Percentiles rank a stretch among this genome's conserved stretches.
These are phyloP conservation scores for Rhabditophanes sp. DNA, from an alignment of 2,888 invertebrate species.

Conservation along the genomic window DNA sequence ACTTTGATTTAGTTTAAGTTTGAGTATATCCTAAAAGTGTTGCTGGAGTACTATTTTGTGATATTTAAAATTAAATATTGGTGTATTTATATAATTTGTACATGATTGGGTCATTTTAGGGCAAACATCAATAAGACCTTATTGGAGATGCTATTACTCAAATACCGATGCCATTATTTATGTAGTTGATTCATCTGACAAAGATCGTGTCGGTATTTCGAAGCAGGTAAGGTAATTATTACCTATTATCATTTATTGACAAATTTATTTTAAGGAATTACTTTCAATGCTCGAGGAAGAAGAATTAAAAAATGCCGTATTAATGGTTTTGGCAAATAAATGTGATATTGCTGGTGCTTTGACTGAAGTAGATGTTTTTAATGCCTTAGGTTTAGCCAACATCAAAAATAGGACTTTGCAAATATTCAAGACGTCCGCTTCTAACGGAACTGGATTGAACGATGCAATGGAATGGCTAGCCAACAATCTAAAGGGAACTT, in stretches of 20 bases:
- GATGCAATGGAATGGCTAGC: conserved; percentile 92
- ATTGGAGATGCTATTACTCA: conserved; percentile 98
- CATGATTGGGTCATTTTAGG: conserved; percentile 92
- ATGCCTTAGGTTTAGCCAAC: conserved; percentile 79
- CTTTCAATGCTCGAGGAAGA: conserved; percentile 54
- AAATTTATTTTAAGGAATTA: conserved; percentile 47
- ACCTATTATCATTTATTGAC: conserved; percentile 3
- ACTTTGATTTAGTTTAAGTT: too few species aligned
- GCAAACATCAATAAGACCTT: conserved; percentile 87
- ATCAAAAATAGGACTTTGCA: conserved; percentile 93
- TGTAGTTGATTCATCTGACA: conserved; percentile 85
- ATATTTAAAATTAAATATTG: too few species aligned
- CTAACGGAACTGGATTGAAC: conserved; percentile 90
- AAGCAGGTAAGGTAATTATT: conserved; percentile 56
- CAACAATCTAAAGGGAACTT: conserved; percentile 27
- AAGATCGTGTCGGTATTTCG: conserved; percentile 93
- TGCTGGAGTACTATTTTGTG: too few species aligned
- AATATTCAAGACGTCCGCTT: conserved; percentile 91
- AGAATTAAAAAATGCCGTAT: conserved; percentile 79
- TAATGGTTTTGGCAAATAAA: conserved; percentile 93
- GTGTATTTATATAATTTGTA: conserved; percentile 1
- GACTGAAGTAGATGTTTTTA: conserved; percentile 83
- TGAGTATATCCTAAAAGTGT: too few species aligned
- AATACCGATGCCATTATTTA: conserved; percentile 99
- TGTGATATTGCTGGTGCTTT: conserved; percentile 97